Evolutionary conservation across 2,797 vertebrate species (phyloP).

Genomic region (Squalus acanthias): DNA sequence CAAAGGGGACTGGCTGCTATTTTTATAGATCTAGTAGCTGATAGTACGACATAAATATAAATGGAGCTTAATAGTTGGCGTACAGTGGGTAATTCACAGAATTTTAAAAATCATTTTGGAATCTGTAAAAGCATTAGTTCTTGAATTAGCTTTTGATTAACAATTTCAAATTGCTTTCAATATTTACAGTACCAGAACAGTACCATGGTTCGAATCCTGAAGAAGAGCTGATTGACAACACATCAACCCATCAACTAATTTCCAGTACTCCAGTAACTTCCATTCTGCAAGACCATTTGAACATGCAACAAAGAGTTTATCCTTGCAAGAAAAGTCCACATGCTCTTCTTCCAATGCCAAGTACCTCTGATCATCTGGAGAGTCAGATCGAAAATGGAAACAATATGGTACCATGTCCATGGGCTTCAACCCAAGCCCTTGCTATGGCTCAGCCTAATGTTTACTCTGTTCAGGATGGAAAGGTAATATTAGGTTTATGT

Average conservation of each 20-base stretch:
- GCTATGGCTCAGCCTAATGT: slow-evolving; percentile 23
- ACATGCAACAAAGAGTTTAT: slow-evolving; percentile 33
- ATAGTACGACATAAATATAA: neutral
- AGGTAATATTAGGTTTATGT: slow-evolving; percentile 20
- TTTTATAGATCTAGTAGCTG: neutral
- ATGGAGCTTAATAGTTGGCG: neutral
- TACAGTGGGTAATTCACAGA: neutral
- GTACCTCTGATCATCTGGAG: slow-evolving; percentile 25
- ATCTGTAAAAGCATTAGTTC: neutral
- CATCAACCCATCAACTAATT: neutral
- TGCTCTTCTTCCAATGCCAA: slow-evolving; percentile 17
- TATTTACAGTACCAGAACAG: slow-evolving; percentile 33
- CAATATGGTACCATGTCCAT: slow-evolving; percentile 10
- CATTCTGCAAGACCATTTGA: slow-evolving; percentile 34
- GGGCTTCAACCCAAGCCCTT: slow-evolving; percentile 27
- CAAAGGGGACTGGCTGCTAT: neutral
- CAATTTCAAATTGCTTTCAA: neutral
- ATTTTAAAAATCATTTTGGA: neutral
- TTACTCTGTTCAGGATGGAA: slow-evolving; percentile 31
- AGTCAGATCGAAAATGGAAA: slow-evolving; percentile 31
- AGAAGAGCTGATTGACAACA: slow-evolving; percentile 8
- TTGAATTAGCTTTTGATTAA: neutral
- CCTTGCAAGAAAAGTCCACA: slow-evolving; percentile 30
- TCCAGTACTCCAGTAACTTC: slow-evolving; percentile 28
- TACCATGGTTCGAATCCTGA: slow-evolving; percentile 35